These are phyloP conservation scores for Hemaris fuciformis DNA, from an alignment of 2,888 invertebrate genomes.

Conservation along the genomic window DNA sequence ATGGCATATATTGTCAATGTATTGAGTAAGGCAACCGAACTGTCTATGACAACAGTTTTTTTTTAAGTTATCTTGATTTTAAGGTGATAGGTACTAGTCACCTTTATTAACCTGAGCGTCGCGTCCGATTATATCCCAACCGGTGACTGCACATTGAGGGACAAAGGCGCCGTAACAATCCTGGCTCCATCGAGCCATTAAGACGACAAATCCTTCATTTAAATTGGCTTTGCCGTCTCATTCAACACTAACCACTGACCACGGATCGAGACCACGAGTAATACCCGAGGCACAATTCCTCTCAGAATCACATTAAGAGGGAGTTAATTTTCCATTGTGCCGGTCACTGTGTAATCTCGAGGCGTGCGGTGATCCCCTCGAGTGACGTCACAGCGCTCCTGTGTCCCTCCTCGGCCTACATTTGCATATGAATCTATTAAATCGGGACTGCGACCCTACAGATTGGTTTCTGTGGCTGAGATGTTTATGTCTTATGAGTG, in stretches of 20 bases:
- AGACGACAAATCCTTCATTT: not conserved
- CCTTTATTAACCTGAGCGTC: not conserved
- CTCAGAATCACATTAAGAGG: not conserved
- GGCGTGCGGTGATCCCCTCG: not conserved
- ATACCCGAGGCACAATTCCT: not conserved
- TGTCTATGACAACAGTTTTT: too few species aligned
- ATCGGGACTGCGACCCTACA: not conserved
- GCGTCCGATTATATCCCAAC: not conserved
- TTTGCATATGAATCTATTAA: slow-evolving; percentile 12
- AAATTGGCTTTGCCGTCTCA: too few species aligned
- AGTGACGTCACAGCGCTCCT: not conserved
- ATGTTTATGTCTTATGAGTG: not conserved
- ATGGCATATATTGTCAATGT: too few species aligned
- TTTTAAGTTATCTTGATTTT: too few species aligned
- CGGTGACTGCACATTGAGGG: not conserved
- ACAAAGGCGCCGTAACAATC: not conserved
- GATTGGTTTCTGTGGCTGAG: too few species aligned
- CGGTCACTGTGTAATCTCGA: not conserved
- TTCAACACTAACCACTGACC: not conserved
- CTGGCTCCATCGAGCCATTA: not conserved
- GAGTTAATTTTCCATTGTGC: not conserved
- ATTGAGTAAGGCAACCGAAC: too few species aligned
- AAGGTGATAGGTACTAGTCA: too few species aligned
- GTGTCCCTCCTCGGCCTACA: not conserved
- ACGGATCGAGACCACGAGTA: not conserved